Conservation (phyloP, 2,888 invertebrate species). For the Perithous albicinctus region DNA sequence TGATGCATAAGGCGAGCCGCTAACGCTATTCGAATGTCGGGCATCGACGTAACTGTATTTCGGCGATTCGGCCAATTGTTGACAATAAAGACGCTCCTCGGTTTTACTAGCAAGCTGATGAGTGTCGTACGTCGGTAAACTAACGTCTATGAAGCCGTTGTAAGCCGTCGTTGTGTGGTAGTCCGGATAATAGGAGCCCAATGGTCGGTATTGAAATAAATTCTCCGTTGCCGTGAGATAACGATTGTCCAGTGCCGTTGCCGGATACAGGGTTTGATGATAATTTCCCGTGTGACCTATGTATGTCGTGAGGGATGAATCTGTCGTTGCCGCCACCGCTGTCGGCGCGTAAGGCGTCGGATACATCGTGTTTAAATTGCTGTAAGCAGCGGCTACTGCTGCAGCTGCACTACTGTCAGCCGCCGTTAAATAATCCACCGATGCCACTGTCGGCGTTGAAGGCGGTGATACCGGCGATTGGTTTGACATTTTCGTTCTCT, state of each 20-base stretch:
- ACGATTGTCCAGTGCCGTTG: constrained; percentile 86
- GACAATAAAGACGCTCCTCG: constrained; percentile 88
- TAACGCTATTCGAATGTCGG: constrained; percentile 79
- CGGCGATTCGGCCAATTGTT: constrained; percentile 87
- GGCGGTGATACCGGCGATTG: constrained; percentile 86
- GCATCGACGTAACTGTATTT: constrained; percentile 83
- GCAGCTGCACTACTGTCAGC: constrained; percentile 88
- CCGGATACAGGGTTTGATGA: constrained; percentile 87
- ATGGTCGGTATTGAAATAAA: constrained; percentile 95
- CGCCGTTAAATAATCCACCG: constrained; percentile 88
- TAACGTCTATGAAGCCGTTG: constrained; percentile 93
- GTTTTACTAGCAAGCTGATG: constrained; percentile 86
- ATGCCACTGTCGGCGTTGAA: constrained; percentile 86
- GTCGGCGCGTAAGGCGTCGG: constrained; percentile 92
- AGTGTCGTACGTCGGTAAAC: constrained; percentile 88
- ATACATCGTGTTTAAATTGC: constrained; percentile 92
- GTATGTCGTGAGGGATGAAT: constrained; percentile 88
- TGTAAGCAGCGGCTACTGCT: constrained; percentile 92
- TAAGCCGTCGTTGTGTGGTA: constrained; percentile 91
- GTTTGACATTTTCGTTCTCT: constrained; percentile 86
- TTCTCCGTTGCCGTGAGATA: constrained; percentile 92
- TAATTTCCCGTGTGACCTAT: constrained; percentile 90
- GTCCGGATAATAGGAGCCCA: constrained; percentile 93
- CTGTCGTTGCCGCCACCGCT: constrained; percentile 89
- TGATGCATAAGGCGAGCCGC: constrained; percentile 80